Base-by-base conservation (phyloP, 1,140 invertebrate genomes). In the Zaprionus davidi region DNA sequence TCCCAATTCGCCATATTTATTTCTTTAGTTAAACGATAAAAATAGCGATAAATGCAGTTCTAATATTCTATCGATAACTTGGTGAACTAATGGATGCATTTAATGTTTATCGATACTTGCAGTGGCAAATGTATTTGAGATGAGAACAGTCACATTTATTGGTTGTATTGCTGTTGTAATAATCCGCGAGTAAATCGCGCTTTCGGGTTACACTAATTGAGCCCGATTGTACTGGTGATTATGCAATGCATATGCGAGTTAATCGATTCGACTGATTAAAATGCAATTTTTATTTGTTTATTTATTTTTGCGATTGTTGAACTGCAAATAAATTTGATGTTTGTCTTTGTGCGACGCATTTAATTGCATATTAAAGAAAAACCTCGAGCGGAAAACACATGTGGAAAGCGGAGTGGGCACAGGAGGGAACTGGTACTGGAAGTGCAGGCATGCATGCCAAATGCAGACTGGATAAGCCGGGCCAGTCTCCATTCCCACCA, bases 281-380 rank as follows among this genome's bases (percentile, higher is more conserved):
- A 74, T 78, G 38, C 36, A 64, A 38, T 60, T 70, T 69, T 68
- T 73, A 58, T 75, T 78, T 78, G 44, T 38, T 59, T 41, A 65
- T 70, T 20, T 41, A 38, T 65, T 71, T 58, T 38, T 70, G 55
- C 58, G n/a, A 46, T 46, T 46, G 41, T 46, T 51, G 46, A 51
- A 51, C 65, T 75, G 76, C 24, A 75, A 75, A 78, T 31, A 62
- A 44, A 44, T 46, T 73, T 69, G 46, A 62, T 78, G 36, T 78
- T 75, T 78, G 59, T 26, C 67, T 64, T 71, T 56, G 22, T 5
- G 58, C 66, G 73, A 64, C 56, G 76, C 76, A 79, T 90, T 81
- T 85, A 90, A 88, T 84, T 82, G 72, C 62, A 79, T 77, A 76
- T 71, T 49, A 24, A 78, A 74, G 53, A 60, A 60, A 77, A 72